phyloP scores from a whole-genome alignment of 2,113 vertebrate species.

The Seriola rivoliana region DNA sequence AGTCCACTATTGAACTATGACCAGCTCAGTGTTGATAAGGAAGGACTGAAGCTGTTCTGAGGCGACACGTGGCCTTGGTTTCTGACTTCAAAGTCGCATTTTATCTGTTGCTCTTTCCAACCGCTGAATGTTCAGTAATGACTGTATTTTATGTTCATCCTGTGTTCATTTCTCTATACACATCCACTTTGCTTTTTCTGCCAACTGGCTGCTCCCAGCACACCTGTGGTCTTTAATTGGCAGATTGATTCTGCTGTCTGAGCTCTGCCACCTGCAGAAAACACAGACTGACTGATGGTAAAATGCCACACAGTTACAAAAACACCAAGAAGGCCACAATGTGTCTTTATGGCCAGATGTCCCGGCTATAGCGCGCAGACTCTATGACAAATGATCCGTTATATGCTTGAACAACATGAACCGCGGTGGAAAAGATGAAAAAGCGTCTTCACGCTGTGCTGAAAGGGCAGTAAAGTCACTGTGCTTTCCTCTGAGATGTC shows the following conservation, averaged over 20 bases:
- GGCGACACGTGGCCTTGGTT: neutral
- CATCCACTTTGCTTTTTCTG: slow-evolving; percentile 27
- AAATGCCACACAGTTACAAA: slow-evolving; percentile 51
- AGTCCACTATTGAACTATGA: neutral
- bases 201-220: slow-evolving; percentile 39
- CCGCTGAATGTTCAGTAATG: neutral
- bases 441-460: slow-evolving; percentile 8
- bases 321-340: slow-evolving; percentile 14
- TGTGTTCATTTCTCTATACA: slow-evolving; percentile 21
- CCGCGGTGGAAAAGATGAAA: slow-evolving; percentile 9
- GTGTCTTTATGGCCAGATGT: slow-evolving; percentile 33
- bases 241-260: slow-evolving; percentile 62
- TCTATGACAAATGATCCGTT: neutral
- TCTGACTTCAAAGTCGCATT: neutral
- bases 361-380: neutral
- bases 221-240: slow-evolving; percentile 58
- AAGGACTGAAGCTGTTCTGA: slow-evolving; percentile 5
- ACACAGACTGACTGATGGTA: slow-evolving; percentile 30
- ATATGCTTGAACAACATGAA: neutral
- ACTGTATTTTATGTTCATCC: slow-evolving; percentile 21
- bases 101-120: neutral
- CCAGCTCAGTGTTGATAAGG: neutral
- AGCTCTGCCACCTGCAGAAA: slow-evolving; percentile 50
- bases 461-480: slow-evolving; percentile 49
- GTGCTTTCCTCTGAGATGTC: slow-evolving; percentile 20